A percentile compares a stretch with the other conserved stretches of the same genome.
Conservation (phyloP, 2,888 invertebrate species). For the Capitulum mitella region DNA sequence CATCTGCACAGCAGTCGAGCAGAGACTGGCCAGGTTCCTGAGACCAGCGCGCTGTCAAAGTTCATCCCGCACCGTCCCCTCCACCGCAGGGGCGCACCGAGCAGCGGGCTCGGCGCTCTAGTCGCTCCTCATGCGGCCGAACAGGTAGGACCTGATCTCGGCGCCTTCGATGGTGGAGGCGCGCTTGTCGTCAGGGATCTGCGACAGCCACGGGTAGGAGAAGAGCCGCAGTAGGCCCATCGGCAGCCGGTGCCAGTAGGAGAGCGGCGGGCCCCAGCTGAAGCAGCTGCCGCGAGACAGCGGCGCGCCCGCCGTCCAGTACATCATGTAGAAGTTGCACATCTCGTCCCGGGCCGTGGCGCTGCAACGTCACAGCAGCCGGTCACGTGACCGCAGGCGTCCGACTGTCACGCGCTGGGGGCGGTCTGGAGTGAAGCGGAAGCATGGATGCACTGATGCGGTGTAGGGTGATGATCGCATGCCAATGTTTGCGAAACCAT, state of each 20-base stretch:
- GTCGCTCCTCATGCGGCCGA: background rate
- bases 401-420: background rate
- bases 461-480: too few relatives aligned
- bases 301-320: constrained; percentile 50
- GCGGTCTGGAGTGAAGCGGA: too few relatives aligned
- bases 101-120: too few relatives aligned
- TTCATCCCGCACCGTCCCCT: too few relatives aligned
- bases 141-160: background rate
- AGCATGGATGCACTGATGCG: too few relatives aligned
- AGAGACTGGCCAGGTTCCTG: too few relatives aligned
- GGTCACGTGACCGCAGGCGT: too few relatives aligned
- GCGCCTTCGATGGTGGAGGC: background rate
- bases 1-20: too few relatives aligned
- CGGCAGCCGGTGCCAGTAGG: constrained; percentile 62
- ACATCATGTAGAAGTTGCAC: constrained; percentile 44
- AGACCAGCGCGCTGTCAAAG: too few relatives aligned
- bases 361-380: too few relatives aligned
- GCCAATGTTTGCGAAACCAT: too few relatives aligned
- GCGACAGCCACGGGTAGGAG: constrained; percentile 8
- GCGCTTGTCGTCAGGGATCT: background rate
- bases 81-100: too few relatives aligned
- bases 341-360: constrained; percentile 41
- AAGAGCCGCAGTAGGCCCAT: constrained; percentile 49
- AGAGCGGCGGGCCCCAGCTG: constrained; percentile 71
- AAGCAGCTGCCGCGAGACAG: constrained; percentile 74